Evolutionary conservation across 2,797 vertebrate genomes (phyloP).

Genomic region (Rhynchotus rufescens): DNA sequence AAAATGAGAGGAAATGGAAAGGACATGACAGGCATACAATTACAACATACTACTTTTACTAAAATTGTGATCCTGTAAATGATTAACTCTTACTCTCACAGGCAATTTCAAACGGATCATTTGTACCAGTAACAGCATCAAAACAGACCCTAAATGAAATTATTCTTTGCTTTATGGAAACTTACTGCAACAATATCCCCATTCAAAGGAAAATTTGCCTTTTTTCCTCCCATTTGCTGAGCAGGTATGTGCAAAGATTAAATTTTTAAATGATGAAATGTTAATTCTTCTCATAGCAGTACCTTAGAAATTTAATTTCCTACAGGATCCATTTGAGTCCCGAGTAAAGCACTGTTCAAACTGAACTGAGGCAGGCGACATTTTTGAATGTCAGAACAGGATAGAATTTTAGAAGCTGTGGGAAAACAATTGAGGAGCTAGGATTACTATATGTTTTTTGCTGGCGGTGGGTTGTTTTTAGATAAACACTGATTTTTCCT

Average conservation of each 20-base stretch:
- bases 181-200: neutral
- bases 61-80: conserved; percentile 1
- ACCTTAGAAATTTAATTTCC: neutral
- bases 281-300: neutral
- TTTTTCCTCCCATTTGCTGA: neutral
- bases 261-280: neutral
- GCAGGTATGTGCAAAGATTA: neutral
- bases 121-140: conserved; percentile 30
- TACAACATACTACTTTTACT: neutral
- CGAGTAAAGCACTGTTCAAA: neutral
- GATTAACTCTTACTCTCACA: conserved; percentile 4
- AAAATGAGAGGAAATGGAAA: neutral
- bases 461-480: neutral
- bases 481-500: neutral
- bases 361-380: neutral
- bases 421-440: neutral
- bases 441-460: neutral
- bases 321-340: neutral
- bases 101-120: conserved; percentile 15
- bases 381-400: neutral
- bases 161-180: neutral
- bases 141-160: conserved; percentile 37
- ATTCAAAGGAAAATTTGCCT: neutral
- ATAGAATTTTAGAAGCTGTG: neutral
- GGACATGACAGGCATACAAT: neutral